Conservation (phyloP, 1,140 invertebrate genomes). For the Sinonovacula constricta region DNA sequence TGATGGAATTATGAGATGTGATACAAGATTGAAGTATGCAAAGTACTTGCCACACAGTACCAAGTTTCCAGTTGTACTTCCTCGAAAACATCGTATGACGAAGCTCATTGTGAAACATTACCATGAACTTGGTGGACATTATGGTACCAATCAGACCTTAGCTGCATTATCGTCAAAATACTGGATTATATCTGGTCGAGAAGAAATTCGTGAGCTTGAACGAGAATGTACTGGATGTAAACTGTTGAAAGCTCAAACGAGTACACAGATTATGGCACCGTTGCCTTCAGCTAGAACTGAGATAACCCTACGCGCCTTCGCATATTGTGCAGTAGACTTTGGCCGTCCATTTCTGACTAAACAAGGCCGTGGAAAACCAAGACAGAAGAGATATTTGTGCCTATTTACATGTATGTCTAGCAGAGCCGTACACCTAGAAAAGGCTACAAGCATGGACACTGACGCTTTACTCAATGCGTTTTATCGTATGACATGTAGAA, state of each 20-base stretch:
- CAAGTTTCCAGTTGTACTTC: slow-evolving; percentile 31
- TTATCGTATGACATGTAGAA: no score
- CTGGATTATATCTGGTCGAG: slow-evolving; percentile 32
- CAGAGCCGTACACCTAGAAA: no score
- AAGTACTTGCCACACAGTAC: slow-evolving; percentile 8
- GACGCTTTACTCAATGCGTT: no score
- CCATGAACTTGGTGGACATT: slow-evolving; percentile 9
- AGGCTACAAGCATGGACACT: no score
- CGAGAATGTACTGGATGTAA: slow-evolving; percentile 23
- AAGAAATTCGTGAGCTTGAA: slow-evolving; percentile 32
- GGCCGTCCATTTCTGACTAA: slow-evolving; percentile 33
- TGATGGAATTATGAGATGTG: neutral
- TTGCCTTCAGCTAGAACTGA: neutral
- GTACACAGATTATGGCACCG: slow-evolving; percentile 36
- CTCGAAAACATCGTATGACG: slow-evolving; percentile 20
- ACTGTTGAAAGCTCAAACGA: slow-evolving; percentile 10
- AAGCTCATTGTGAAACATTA: slow-evolving; percentile 14
- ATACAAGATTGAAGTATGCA: slow-evolving; percentile 10
- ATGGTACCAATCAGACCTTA: slow-evolving; percentile 30
- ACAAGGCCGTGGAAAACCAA: slow-evolving; percentile 20
- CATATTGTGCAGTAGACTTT: slow-evolving; percentile 19
- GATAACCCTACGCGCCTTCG: neutral
- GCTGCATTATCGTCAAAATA: neutral
- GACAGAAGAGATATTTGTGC: slow-evolving; percentile 26
- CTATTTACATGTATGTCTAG: no score